phyloP scores from a whole-genome alignment of 2,113 vertebrate genomes.

The Phaethornis superciliosus region DNA sequence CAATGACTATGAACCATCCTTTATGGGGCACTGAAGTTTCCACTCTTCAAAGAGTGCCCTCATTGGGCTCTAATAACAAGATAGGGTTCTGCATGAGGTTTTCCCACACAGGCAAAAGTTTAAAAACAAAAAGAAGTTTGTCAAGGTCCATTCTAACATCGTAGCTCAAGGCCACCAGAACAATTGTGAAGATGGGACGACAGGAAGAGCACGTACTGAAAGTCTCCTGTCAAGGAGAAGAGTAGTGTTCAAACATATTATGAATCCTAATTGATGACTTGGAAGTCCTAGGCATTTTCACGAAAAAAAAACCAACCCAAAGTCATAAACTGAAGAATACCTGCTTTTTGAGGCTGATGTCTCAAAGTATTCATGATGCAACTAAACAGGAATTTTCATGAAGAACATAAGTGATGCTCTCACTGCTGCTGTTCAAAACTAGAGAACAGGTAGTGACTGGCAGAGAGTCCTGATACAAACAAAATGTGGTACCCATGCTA shows the following conservation, averaged over 20 bases:
- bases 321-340: not conserved
- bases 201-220: not conserved
- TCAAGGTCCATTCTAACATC: not conserved
- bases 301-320: not conserved
- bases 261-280: too few species aligned
- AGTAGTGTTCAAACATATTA: not conserved
- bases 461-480: not conserved
- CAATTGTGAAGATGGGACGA: not conserved
- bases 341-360: not conserved
- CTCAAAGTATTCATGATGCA: not conserved
- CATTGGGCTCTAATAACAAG: not conserved
- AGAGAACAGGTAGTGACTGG: not conserved
- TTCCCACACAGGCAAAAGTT: not conserved
- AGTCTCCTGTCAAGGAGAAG: not conserved
- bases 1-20: not conserved
- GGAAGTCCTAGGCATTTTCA: not conserved
- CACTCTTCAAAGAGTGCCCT: not conserved
- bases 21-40: not conserved
- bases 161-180: not conserved
- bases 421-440: not conserved
- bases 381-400: not conserved
- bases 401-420: not conserved
- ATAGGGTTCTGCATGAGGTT: not conserved
- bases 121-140: not conserved
- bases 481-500: not conserved